A percentile compares a stretch with the other conserved stretches of the same genome.
phyloP scores from a whole-genome alignment of 2,113 vertebrate genomes.

The Phaethon lepturus region DNA sequence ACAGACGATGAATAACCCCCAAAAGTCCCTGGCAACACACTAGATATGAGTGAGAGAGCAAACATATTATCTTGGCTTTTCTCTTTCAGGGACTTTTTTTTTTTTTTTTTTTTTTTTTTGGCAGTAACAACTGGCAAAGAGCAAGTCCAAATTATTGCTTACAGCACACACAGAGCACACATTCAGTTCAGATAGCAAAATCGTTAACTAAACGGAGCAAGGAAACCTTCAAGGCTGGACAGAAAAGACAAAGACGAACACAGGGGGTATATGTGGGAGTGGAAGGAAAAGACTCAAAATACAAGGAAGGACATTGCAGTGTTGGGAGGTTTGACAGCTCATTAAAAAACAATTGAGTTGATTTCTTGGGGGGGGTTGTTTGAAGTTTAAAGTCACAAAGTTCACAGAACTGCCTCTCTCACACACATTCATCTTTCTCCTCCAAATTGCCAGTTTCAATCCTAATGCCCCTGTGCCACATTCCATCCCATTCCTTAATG shows the following conservation, averaged over 20 bases:
- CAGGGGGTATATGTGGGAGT: conserved; percentile 5
- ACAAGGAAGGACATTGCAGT: conserved; percentile 51
- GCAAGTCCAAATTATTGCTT: background rate
- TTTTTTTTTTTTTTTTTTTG: conserved; percentile 46
- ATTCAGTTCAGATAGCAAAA: conserved; percentile 29
- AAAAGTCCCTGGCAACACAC: conserved; percentile 64
- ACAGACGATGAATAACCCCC: conserved; percentile 9
- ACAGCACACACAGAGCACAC: background rate
- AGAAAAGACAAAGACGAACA: conserved; percentile 46
- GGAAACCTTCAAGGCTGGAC: conserved; percentile 58
- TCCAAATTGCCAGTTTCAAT: background rate
- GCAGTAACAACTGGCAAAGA: conserved; percentile 38
- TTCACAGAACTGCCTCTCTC: conserved; percentile 3
- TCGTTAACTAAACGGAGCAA: conserved; percentile 28
- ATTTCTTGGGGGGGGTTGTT: conserved; percentile 14
- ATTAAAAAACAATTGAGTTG: conserved; percentile 53
- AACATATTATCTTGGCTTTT: conserved; percentile 26
- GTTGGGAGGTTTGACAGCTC: conserved; percentile 30
- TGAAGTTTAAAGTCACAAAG: conserved; percentile 36
- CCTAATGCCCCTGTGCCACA: background rate
- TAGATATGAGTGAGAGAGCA: conserved; percentile 14
- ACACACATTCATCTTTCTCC: background rate
- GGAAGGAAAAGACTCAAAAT: conserved; percentile 64
- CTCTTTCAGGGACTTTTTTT: background rate
- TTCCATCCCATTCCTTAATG: background rate